Evolutionary conservation across 2,113 vertebrate genomes (phyloP), one percentile per base, ranked within the genome.

Genomic region (Atlantisia rogersi): DNA sequence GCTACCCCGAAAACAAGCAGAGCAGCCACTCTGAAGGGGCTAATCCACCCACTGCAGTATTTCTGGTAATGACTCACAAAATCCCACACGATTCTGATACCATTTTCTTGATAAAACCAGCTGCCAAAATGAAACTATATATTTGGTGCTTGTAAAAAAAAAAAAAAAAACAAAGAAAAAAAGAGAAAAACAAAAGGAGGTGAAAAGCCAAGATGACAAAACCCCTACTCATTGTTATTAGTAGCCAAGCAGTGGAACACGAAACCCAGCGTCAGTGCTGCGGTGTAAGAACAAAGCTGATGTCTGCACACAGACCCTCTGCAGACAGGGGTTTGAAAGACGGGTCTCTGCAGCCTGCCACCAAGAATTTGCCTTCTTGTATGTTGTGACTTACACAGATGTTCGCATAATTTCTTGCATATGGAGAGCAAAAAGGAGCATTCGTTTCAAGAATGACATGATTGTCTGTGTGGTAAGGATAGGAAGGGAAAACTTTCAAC

Each of bases 331-430:
- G 78, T 85, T 87, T 87, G 93, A 97, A 97, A 91, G 92, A 90
- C 19, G 32, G 44, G 85, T 82, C 67, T 96, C 95, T 97, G 95
- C 91, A 83, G 97, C 92, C 97, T 97, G 86, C 90, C 94, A 97
- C 91, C 88, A 95, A 86, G 95, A 96, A 97, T 92, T 93, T 59
- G 39, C 93, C 74, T 71, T 73, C 90, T 89, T 95, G 71, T 94
- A 89, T 95, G 86, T 81, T 97, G 94, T 32, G 92, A 70, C 64
- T 95, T 80, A 95, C 82, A 97, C 93, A 97, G 96, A 97, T 97
- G 92, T 97, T 96, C 50, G 9, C 76, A 77, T 97, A 96, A 97
- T 96, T 94, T 86, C 96, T 94, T 96, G 89, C 96, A 98, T 90
- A 94, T 97, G 95, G 78, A 91, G 77, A 96, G 94, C 62, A 96